phyloP scores from a whole-genome alignment of 2,113 vertebrate species.

The Octodon degus region DNA sequence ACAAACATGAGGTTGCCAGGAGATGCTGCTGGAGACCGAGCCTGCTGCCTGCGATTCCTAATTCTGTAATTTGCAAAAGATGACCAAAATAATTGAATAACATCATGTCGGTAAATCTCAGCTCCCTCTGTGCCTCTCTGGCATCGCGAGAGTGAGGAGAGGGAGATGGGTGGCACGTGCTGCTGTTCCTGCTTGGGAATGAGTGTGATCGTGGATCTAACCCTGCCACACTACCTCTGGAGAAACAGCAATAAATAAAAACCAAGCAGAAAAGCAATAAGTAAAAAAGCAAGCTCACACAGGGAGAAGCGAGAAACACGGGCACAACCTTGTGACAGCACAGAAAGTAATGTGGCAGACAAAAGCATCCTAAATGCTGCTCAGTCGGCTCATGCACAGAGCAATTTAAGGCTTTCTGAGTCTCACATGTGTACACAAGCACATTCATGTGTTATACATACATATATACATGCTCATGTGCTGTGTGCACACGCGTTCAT shows the following conservation, averaged over 20 bases:
- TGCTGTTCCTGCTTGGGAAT: fast-evolving
- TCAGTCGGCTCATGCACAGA: not conserved
- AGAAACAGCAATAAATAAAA: conserved; percentile 16
- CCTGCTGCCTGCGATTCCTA: not conserved
- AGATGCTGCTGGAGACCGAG: not conserved
- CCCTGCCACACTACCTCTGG: not conserved
- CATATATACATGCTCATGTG: no score
- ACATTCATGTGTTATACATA: not conserved
- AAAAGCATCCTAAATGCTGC: no score
- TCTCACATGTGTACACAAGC: fast-evolving
- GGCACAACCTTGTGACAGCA: fast-evolving
- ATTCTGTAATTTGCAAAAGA: conserved; percentile 17
- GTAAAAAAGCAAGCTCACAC: not conserved
- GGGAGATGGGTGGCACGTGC: not conserved
- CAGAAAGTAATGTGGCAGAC: not conserved
- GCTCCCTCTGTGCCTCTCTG: not conserved
- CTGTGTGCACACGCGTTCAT: no score
- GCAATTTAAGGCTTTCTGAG: not conserved
- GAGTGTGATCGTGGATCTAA: not conserved
- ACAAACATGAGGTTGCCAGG: not conserved
- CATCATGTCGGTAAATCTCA: not conserved
- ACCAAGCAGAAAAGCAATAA: not conserved
- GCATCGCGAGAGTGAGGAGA: fast-evolving
- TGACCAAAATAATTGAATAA: not conserved
- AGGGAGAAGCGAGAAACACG: not conserved